A percentile compares a stretch with the other conserved stretches of the same genome.
Evolutionary conservation across 2,113 vertebrate species (phyloP).

Genomic region (Pachypanchax playfairii): DNA sequence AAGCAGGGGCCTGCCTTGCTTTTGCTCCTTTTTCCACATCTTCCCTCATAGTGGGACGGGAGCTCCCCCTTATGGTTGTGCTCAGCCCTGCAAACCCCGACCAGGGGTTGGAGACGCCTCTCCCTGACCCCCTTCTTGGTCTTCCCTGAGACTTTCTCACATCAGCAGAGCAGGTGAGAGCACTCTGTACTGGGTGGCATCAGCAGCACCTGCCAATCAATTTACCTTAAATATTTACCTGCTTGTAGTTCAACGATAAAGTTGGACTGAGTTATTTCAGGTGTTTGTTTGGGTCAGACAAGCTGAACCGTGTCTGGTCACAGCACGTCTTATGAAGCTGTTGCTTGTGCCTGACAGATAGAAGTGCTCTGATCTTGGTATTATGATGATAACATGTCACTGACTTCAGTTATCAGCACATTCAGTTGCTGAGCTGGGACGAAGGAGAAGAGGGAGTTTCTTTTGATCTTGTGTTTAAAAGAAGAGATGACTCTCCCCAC

Average conservation of each 20-base stretch:
- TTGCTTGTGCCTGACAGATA: slow-evolving; percentile 5
- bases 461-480: slow-evolving; percentile 42
- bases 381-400: slow-evolving; percentile 25
- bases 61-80: slow-evolving; percentile 82
- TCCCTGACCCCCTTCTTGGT: slow-evolving; percentile 2
- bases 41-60: slow-evolving; percentile 73
- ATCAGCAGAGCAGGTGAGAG: slow-evolving; percentile 5
- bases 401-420: slow-evolving; percentile 10
- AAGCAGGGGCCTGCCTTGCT: slow-evolving; percentile 68
- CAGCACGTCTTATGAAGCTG: not conserved
- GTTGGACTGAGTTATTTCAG: no score
- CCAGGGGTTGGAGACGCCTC: slow-evolving; percentile 29
- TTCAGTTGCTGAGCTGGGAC: slow-evolving; percentile 13
- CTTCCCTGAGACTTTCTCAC: slow-evolving; percentile 2
- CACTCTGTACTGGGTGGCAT: no score
- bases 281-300: not conserved
- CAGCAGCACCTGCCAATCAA: not conserved
- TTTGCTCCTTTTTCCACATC: slow-evolving; percentile 64
- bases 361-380: no score
- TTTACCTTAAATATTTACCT: no score
- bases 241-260: no score
- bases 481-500: slow-evolving; percentile 42
- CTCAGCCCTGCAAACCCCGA: slow-evolving; percentile 68
- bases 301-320: slow-evolving; percentile 1
- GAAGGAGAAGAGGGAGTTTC: slow-evolving; percentile 9